Base-by-base conservation (phyloP, 2,797 vertebrate species). In the Sus cebifrons region DNA sequence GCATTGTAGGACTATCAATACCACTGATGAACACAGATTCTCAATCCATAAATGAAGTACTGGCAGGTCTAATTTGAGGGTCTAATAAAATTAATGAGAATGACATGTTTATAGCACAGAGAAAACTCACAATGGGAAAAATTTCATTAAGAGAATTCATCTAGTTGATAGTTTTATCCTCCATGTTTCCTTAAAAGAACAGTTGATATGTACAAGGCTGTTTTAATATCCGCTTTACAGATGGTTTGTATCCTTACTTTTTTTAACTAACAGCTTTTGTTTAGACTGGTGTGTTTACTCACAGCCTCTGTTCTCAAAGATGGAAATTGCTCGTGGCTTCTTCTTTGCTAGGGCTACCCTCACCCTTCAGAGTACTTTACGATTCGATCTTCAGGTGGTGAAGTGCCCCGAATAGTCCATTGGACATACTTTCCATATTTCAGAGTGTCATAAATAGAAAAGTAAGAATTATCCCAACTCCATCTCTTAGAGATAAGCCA, bases 51-150 rank as follows among this genome's bases (percentile, higher is more conserved):
- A 93, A 68, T 36, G 58, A 73, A 91, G 75, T 62, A 44, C 6
- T 54, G 21, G 29, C 18, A 56, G 3, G 83, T 27, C 11, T 56
- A 25, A 56, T 68, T 49, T 56, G n/a, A 87, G 54, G 54, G n/a
- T 23, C 14, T 83, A 68, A 85, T 16, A 65, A 68, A 70, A 83
- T 65, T 23, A 94, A 75, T 75, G 27, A 83, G 40, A 90, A 90
- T 65, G 17, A 8, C 36, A 64, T 25, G 23, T 49, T 62, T 92
- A 0, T n/a, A 56, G 65, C 12, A 13, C 10, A 74, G 54, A 1
- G 5, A 25, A 77, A 77, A 67, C 89, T 82, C 27, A 86, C 21
- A 91, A 67, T 21, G 27, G 17, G 71, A 73, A 77, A 91, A 52
- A 32, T 36, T 32, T 15, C 14, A 65, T 86, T 83, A 29, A 60